A percentile compares a stretch with the other conserved stretches of the same genome.
These are phyloP conservation scores for Ylistrum balloti DNA, from an alignment of 1,140 invertebrate genomes.

Conservation along the genomic window DNA sequence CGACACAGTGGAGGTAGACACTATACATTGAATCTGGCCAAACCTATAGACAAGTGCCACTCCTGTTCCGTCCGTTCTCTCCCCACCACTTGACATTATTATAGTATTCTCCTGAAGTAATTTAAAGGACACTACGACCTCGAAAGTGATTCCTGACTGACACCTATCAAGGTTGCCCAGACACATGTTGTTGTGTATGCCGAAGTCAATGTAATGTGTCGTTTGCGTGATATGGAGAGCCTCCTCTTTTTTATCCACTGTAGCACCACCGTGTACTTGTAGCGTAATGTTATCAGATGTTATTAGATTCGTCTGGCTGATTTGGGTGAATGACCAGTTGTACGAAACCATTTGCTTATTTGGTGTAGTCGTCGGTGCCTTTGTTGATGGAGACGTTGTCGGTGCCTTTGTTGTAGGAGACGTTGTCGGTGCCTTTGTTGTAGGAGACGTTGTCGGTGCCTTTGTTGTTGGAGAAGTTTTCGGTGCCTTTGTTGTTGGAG, in stretches of 20 bases:
- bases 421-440: neutral
- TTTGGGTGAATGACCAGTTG: neutral
- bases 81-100: conserved; percentile 67
- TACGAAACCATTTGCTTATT: neutral
- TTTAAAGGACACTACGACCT: conserved; percentile 60
- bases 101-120: conserved; percentile 64
- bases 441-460: neutral
- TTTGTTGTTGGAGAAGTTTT: neutral
- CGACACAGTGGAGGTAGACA: conserved; percentile 51
- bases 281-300: neutral
- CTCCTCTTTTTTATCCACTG: neutral
- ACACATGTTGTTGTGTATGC: conserved; percentile 53
- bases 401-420: conserved; percentile 41
- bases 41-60: conserved; percentile 67
- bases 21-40: conserved; percentile 65
- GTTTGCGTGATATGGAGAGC: conserved; percentile 56
- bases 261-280: neutral
- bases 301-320: neutral
- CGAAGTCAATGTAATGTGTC: conserved; percentile 57
- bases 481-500: neutral
- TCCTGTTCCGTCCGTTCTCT: conserved; percentile 59
- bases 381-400: conserved; percentile 16
- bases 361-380: neutral
- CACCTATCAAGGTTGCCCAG: conserved; percentile 60
- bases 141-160: conserved; percentile 64